Percentiles rank a stretch among this genome's conserved stretches.
Conservation (phyloP, 2,113 vertebrate species). For the Apteryx mantelli region DNA sequence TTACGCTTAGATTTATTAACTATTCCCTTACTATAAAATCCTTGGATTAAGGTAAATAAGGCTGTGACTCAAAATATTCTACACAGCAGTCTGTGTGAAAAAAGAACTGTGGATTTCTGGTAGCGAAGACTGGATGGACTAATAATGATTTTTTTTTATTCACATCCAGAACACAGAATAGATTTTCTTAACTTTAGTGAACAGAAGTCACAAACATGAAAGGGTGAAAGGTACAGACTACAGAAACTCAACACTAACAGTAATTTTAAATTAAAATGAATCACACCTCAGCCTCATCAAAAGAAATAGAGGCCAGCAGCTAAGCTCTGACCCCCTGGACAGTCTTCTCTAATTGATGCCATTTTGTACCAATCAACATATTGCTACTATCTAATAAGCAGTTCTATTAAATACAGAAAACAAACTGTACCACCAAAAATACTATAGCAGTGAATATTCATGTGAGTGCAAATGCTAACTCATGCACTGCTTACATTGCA, state of each 20-base stretch:
- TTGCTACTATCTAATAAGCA: conserved; percentile 48
- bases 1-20: not conserved
- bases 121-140: not conserved
- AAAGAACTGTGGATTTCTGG: not conserved
- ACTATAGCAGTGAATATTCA: conserved; percentile 56
- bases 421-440: conserved; percentile 28
- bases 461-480: conserved; percentile 65
- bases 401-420: conserved; percentile 31
- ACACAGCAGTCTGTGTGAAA: not conserved
- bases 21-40: not conserved
- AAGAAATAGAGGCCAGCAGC: conserved; percentile 3
- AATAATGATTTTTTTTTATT: not conserved
- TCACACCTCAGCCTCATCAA: conserved; percentile 9
- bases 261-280: not conserved
- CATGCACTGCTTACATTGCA: conserved; percentile 53
- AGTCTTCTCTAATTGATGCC: conserved; percentile 43
- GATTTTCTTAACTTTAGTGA: conserved; percentile 13
- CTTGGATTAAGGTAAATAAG: conserved; percentile 29
- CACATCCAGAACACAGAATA: not conserved
- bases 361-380: conserved; percentile 54
- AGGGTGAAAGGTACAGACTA: not conserved
- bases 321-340: conserved; percentile 19
- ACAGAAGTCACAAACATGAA: not conserved
- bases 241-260: not conserved
- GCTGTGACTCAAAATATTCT: conserved; percentile 2